These are phyloP conservation scores for Ommatoiulus sabulosus DNA, from an alignment of 2,888 invertebrate species.

Conservation along the genomic window DNA sequence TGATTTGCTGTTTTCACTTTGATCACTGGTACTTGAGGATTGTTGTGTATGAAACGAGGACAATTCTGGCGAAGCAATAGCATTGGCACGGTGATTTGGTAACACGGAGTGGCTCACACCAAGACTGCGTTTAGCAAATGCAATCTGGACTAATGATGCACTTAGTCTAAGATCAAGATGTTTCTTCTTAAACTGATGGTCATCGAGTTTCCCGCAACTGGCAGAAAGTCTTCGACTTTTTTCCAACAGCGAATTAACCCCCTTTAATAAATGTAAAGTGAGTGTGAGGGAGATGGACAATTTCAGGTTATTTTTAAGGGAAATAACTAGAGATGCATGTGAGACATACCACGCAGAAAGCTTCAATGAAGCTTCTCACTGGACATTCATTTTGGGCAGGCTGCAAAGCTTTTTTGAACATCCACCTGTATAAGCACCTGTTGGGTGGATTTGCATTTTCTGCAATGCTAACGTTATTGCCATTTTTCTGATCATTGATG, in stretches of 20 bases:
- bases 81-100: not conserved
- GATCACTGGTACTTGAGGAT: not conserved
- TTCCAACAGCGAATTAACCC: not conserved
- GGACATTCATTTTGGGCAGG: not conserved
- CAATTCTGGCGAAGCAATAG: not conserved
- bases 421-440: not conserved
- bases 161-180: not conserved
- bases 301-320: not conserved
- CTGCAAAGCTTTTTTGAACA: not conserved
- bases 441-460: not conserved
- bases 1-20: not conserved
- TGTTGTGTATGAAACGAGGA: not conserved
- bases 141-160: not conserved
- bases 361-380: not conserved
- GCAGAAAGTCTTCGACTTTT: not conserved
- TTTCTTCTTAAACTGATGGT: not conserved
- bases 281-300: too few species aligned
- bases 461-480: not conserved
- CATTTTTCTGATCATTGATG: not conserved
- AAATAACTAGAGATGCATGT: not conserved
- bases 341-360: not conserved
- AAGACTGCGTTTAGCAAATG: not conserved
- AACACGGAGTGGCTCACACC: not conserved
- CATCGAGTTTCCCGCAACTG: not conserved
- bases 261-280: conserved; percentile 13